Evolutionary conservation across 1,140 invertebrate genomes (phyloP), one percentile per base, ranked within the genome.

Genomic region (Solenopsis fugax): DNA sequence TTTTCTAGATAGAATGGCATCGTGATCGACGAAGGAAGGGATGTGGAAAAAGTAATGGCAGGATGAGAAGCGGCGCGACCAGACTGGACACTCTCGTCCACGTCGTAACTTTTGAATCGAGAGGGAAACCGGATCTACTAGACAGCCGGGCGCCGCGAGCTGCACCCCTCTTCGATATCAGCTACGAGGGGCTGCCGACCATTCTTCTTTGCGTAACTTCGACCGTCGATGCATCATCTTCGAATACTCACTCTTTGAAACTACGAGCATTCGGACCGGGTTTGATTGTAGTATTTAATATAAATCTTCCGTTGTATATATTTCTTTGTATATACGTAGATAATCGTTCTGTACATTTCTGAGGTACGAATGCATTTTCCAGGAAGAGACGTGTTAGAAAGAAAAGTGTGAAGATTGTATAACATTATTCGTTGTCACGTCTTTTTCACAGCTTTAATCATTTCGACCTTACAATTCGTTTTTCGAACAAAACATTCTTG

Each of bases 71-170:
- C 9, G 21, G 45, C 13, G 69, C 72, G 62, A 69, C 52, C 54
- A 21, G 56, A 69, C 71, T 88, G 89, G 88, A 89, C 88, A 85
- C 81, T 91, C 34, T 69, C 78, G 89, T 90, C 71, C 84, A 92
- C 86, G 54, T 80, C 81, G 84, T 87, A 92, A 92, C 88, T 91
- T 92, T 92, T 86, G 86, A 92, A 90, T 89, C 71, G 87, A 88
- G 65, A 91, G 89, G 90, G 91, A 88, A 93, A 94, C 91, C 90
- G 88, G 91, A 92, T 88, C 81, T 92, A 94, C 89, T 92, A 94
- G 94, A 94, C 93, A 93, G 93, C 90, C 91, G 88, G 93, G 92
- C 94, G 93, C 93, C 93, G 88, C 89, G 85, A 54, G 89, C 92
- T 91, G 89, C 89, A 91, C 89, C 90, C 92, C 88, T 90, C 89